A percentile compares a stretch with the other conserved stretches of the same genome.
These are phyloP conservation scores for Clunio marinus DNA, from an alignment of 2,888 invertebrate genomes.

Conservation along the genomic window DNA sequence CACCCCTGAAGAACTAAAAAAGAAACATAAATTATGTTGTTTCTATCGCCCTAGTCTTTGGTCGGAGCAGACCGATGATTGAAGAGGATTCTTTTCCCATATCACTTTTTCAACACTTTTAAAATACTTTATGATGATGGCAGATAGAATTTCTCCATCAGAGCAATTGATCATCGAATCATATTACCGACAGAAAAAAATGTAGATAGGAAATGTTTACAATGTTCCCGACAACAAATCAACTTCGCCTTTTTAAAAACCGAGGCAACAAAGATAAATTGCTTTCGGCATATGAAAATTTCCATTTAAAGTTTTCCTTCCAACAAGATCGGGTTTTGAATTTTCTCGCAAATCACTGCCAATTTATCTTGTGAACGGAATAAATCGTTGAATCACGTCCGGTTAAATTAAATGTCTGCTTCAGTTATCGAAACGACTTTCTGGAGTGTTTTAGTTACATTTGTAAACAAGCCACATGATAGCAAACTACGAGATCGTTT, in stretches of 20 bases:
- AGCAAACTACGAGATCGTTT: too few species aligned
- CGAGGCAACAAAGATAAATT: constrained; percentile 10
- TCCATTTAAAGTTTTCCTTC: neutral
- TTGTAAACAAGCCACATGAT: too few species aligned
- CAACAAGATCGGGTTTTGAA: neutral
- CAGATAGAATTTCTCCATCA: constrained; percentile 2
- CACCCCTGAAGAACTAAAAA: neutral
- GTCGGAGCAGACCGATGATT: constrained; percentile 26
- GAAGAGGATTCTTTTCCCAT: constrained; percentile 31
- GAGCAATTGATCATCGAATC: constrained; percentile 30
- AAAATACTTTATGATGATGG: neutral
- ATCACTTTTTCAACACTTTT: constrained; percentile 14
- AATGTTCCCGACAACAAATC: neutral
- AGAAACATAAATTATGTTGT: neutral
- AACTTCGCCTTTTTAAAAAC: neutral
- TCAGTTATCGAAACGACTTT: neutral
- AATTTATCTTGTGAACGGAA: constrained; percentile 16
- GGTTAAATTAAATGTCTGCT: constrained; percentile 13
- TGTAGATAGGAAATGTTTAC: neutral
- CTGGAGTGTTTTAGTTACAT: too few species aligned
- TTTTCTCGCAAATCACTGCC: constrained; percentile 24
- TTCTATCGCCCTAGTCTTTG: neutral
- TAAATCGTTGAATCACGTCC: constrained; percentile 25
- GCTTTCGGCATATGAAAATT: neutral
- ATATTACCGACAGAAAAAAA: neutral